Evolutionary conservation across 2,113 vertebrate species (phyloP).

Genomic region (Regulus satrapa): DNA sequence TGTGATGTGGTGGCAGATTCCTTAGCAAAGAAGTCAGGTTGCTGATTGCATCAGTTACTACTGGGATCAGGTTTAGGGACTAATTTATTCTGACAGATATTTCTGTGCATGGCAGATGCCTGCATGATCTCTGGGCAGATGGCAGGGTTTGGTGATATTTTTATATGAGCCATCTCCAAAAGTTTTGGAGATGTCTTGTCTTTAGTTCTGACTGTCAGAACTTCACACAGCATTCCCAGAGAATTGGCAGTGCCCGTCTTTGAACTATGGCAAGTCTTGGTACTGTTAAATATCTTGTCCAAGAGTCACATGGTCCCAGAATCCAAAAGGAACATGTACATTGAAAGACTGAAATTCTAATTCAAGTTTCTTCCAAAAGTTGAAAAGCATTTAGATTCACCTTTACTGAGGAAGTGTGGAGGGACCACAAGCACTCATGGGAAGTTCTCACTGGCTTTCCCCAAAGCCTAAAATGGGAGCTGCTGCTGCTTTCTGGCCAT

Average conservation of each 20-base stretch:
- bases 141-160: not conserved
- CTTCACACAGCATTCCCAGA: not conserved
- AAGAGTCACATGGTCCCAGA: not conserved
- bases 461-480: not conserved
- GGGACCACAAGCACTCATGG: not conserved
- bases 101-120: not conserved
- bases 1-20: not conserved
- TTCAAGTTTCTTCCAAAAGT: not conserved
- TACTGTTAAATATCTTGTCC: not conserved
- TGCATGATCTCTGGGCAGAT: not conserved
- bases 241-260: not conserved
- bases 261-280: not conserved
- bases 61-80: not conserved
- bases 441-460: not conserved
- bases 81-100: not conserved
- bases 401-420: not conserved
- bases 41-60: not conserved
- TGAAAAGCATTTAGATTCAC: not conserved
- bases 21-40: not conserved
- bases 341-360: not conserved
- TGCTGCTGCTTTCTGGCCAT: not conserved
- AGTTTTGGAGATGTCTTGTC: not conserved
- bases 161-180: not conserved
- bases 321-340: not conserved
- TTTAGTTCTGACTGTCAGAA: not conserved